phyloP scores from a whole-genome alignment of 2,113 vertebrate genomes.

The Hyperoodon ampullatus region DNA sequence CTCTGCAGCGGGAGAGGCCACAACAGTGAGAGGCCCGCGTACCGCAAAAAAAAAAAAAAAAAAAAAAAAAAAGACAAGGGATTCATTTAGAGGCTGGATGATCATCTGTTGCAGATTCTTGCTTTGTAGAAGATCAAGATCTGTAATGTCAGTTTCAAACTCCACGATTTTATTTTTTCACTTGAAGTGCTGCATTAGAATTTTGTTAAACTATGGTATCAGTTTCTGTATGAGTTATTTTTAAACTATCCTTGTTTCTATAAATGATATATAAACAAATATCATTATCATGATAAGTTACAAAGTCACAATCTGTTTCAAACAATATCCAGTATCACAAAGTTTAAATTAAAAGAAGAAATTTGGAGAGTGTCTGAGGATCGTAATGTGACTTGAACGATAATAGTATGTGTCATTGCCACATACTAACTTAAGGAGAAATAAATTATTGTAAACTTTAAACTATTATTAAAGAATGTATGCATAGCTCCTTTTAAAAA shows the following conservation, averaged over 20 bases:
- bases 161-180: background rate
- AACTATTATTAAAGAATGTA: background rate
- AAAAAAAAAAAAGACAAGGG: background rate
- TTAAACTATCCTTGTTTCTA: background rate
- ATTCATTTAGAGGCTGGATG: background rate
- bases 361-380: background rate
- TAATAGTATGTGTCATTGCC: background rate
- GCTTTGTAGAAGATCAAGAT: background rate
- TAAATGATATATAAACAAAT: background rate
- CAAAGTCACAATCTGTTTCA: conserved; percentile 40
- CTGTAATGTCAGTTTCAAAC: background rate
- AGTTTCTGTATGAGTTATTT: conserved; percentile 14
- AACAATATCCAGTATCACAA: background rate
- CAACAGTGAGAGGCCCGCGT: no score
- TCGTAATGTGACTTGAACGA: background rate
- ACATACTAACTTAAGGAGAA: background rate
- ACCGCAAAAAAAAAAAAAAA: no score
- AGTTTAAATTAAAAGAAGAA: background rate
- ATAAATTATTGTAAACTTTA: conserved; percentile 28
- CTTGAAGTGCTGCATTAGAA: background rate
- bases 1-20: no score
- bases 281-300: conserved; percentile 29
- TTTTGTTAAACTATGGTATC: background rate
- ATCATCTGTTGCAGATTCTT: background rate
- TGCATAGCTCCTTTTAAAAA: conserved; percentile 8